phyloP scores from a whole-genome alignment of 2,888 invertebrate genomes.

The Xylocampa areola region DNA sequence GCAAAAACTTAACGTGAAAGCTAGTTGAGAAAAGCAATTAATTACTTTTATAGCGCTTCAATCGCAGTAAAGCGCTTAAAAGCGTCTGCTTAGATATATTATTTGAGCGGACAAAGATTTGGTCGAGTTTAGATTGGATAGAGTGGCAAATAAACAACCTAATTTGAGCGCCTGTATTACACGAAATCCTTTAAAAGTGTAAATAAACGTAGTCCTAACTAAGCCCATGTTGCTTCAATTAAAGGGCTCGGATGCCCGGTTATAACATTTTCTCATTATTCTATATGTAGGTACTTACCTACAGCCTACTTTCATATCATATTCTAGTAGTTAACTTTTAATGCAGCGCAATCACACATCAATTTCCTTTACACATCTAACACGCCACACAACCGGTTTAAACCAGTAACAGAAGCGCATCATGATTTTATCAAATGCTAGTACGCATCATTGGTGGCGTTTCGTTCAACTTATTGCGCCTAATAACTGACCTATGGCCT shows the following conservation, averaged over 20 bases:
- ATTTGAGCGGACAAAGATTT: background rate
- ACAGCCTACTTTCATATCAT: constrained; percentile 30
- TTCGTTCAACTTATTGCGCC: constrained; percentile 72
- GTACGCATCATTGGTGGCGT: constrained; percentile 53
- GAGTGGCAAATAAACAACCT: background rate
- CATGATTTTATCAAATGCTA: constrained; percentile 48
- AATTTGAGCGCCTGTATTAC: too few species aligned
- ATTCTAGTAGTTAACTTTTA: constrained; percentile 31
- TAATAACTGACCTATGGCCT: constrained; percentile 81
- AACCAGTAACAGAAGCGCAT: constrained; percentile 44
- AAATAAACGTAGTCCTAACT: too few species aligned
- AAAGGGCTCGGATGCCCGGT: too few species aligned
- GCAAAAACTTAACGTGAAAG: constrained; percentile 63
- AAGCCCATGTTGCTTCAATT: too few species aligned
- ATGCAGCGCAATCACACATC: constrained; percentile 42
- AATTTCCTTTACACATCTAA: constrained; percentile 46
- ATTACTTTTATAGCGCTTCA: constrained; percentile 33
- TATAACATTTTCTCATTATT: too few species aligned
- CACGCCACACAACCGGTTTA: constrained; percentile 35
- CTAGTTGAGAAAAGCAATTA: constrained; percentile 48
- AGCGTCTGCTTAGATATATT: background rate
- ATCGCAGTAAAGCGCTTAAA: constrained; percentile 7
- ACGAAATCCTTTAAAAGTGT: too few species aligned
- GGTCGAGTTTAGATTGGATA: background rate
- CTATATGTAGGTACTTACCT: too few species aligned